These are phyloP conservation scores for Ciconia boyciana DNA, from an alignment of 2,113 vertebrate species.

Conservation along the genomic window DNA sequence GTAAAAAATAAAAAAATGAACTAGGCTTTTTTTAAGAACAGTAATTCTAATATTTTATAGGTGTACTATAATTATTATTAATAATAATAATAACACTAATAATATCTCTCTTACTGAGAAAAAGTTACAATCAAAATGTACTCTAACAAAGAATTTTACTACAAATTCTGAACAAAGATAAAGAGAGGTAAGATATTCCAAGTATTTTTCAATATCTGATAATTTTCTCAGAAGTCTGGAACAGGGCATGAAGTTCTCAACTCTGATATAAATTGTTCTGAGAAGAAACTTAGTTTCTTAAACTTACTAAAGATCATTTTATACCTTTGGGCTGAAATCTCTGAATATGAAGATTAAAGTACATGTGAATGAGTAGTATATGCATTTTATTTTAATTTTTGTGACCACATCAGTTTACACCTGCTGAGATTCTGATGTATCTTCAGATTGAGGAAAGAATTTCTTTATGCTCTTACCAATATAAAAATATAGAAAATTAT, in stretches of 20 bases:
- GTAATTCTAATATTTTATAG: not conserved
- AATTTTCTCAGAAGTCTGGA: not conserved
- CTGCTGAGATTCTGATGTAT: not conserved
- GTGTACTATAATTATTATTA: no score
- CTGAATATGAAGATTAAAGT: not conserved
- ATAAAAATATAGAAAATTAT: not conserved
- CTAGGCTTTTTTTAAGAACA: not conserved
- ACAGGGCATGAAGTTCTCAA: not conserved
- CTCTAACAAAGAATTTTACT: not conserved
- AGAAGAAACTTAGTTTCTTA: not conserved
- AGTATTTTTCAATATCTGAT: not conserved
- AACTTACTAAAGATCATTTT: accelerated
- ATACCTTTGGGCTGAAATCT: not conserved
- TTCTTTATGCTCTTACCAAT: not conserved
- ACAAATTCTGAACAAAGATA: not conserved
- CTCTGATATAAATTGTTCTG: not conserved
- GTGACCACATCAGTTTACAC: not conserved
- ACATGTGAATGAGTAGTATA: not conserved
- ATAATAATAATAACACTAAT: accelerated
- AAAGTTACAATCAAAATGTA: not conserved
- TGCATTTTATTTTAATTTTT: not conserved
- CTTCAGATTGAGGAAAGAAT: not conserved
- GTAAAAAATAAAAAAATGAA: not conserved
- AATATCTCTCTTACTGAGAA: not conserved
- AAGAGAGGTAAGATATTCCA: not conserved